Evolutionary conservation across 2,797 vertebrate genomes (phyloP).

Genomic region (Coracias cyanogaster): DNA sequence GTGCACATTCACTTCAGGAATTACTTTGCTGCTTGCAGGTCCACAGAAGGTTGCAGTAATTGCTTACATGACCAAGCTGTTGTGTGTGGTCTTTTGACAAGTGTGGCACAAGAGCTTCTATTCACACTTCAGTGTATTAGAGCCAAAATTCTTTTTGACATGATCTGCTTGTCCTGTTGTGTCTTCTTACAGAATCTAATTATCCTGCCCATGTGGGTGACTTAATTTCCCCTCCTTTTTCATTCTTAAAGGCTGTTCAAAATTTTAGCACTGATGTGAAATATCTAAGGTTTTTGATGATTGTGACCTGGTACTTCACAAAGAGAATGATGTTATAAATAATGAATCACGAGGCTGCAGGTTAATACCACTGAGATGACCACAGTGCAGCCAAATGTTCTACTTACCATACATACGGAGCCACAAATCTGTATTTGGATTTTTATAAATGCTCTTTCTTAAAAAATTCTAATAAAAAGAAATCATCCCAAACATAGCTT

Average conservation of each 20-base stretch:
- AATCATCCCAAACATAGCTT: not conserved
- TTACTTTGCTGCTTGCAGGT: not conserved
- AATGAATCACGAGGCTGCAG: constrained; percentile 22
- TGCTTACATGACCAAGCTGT: not conserved
- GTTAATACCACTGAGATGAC: constrained; percentile 67
- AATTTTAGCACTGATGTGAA: not conserved
- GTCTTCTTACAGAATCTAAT: not conserved
- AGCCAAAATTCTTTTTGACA: not conserved
- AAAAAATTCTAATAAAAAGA: not conserved
- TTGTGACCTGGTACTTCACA: constrained; percentile 16
- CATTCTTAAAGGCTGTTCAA: not conserved
- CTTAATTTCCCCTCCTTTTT: constrained; percentile 9
- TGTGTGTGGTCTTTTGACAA: not conserved
- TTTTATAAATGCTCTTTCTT: constrained; percentile 30
- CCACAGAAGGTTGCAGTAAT: not conserved
- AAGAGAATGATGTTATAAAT: constrained; percentile 51
- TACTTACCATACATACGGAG: constrained; percentile 14
- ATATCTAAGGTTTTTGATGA: not conserved
- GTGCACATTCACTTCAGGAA: not conserved
- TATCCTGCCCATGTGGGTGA: not conserved
- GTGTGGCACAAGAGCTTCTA: not conserved
- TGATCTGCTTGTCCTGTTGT: constrained; percentile 6
- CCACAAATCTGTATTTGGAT: constrained; percentile 30
- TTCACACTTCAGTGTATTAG: not conserved
- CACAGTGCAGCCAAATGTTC: constrained; percentile 70